Base-by-base conservation (phyloP, 1,140 invertebrate species). In the Bombus sylvicola region DNA sequence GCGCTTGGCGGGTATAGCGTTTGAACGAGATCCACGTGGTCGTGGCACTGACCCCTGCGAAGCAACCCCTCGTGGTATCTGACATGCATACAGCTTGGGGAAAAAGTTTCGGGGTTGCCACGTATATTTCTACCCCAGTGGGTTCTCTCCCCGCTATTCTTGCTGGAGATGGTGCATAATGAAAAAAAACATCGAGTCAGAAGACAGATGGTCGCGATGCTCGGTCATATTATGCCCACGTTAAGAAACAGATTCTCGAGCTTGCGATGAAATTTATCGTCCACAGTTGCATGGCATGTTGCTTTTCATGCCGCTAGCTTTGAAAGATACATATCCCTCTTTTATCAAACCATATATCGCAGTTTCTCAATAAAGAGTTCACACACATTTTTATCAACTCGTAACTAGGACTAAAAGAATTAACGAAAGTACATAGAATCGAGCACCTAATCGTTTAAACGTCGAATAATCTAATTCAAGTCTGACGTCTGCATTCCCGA, bases 21-120 rank as follows among this genome's bases (percentile, higher is more conserved):
- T 64, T 69, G 82, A 62, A 39, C 34, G 73, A 84, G 69, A 75
- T 77, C 81, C 80, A 83, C 87, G 74, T 88, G 84, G 87, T 90
- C 89, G 81, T 86, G 84, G 81, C 87, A 90, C 89, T 91, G 89
- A 91, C 90, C 90, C 87, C 81, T 82, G 77, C 66, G 81, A 88
- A 62, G 71, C 64, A 77, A 80, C 71, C 74, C 81, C 78, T 83
- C 87, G 62, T 88, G 87, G 74, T 83, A 81, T 74, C 75, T 62
- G 83, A 84, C 75, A 72, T 91, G 87, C 86, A 90, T 86, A 57
- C 69, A 77, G 47, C 47, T 53, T 53, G 74, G 69, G 41, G 74
- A 88, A 91, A 88, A 90, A 88, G 72, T 90, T 90, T 90, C 57
- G 87, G 87, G 79, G 74, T 79, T 81, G 81, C 72, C 83, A 53